Base-by-base conservation (phyloP, 2,888 invertebrate genomes). In the Ectemnius continuus region DNA sequence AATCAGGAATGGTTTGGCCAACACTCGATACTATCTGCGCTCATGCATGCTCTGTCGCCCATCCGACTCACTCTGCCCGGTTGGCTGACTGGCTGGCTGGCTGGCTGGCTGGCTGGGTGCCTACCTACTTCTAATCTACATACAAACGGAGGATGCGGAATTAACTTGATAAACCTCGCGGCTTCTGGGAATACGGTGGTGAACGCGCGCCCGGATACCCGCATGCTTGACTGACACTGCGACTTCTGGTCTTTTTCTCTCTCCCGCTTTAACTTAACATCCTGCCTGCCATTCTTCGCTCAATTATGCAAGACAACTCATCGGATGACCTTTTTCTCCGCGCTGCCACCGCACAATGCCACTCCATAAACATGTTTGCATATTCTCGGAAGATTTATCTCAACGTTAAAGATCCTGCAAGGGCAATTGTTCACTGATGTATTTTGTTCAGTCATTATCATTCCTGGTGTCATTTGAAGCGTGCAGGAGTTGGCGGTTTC, bases 1-100 rank as follows among this genome's bases (percentile, higher is more conserved):
- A 46, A 63, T 70, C 56, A 46, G n/a, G 36, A 46, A 63, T 67
- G 18, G 23, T 14, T n/a, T 52, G n/a, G 52, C 58, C 20, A 58
- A 26, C 23, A 58, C 58, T 26, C 58, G 58, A 26, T 23, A 58
- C 20, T 58, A 52, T 52, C 52, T 52, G 14, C 52, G 52, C n/a
- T 14, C 52, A 14, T 52, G 52, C 52, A 52, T 52, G 52, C 52
- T 52, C 14, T 52, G 52, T 52, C 52, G 52, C 52, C n/a, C 52
- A 16, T 52, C 36, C 36, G 36, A 36, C 8, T 36, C 36, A 36
- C 36, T 52, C 52, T 52, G 52, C 52, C 14, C 52, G 52, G 52
- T 5, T 52, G 16, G n/a, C n/a, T 16, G 52, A 16, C 52, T 36
- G 36, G 36, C 36, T 36, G 36, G 36, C 36, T 36, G 36, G 36